phyloP scores from a whole-genome alignment of 1,140 invertebrate species.

The Dinothrombium tinctorium region DNA sequence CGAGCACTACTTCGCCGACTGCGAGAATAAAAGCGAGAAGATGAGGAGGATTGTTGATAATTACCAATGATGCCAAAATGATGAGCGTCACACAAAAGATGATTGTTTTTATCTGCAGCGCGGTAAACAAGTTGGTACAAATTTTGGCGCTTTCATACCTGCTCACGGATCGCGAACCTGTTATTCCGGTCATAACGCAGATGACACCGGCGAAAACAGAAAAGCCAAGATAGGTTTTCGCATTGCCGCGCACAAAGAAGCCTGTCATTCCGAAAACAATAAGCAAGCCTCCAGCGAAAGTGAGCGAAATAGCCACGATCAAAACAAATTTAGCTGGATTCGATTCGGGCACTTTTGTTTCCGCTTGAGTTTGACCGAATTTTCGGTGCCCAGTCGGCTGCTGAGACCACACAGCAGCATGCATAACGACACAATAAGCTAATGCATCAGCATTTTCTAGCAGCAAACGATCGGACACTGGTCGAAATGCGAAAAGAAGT shows the following conservation, averaged over 20 bases:
- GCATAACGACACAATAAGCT: too few relatives aligned
- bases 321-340: neutral
- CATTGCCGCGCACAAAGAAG: neutral
- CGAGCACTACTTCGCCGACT: too few relatives aligned
- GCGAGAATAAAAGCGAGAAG: too few relatives aligned
- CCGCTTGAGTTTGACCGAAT: neutral
- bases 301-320: neutral
- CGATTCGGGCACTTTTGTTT: neutral
- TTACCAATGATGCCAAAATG: too few relatives aligned
- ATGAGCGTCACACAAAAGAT: too few relatives aligned
- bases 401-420: slow-evolving; percentile 2
- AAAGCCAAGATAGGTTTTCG: neutral
- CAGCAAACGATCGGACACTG: too few relatives aligned
- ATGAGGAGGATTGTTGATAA: too few relatives aligned
- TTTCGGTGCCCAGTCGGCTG: neutral
- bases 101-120: too few relatives aligned
- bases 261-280: neutral
- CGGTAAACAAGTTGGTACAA: neutral
- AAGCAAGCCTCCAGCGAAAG: neutral
- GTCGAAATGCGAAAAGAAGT: too few relatives aligned
- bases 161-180: neutral
- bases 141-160: neutral
- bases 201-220: neutral
- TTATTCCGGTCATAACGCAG: neutral
- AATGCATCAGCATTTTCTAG: too few relatives aligned